Percentiles rank a stretch among this genome's conserved stretches.
phyloP scores from a whole-genome alignment of 2,888 invertebrate species.

The Tortricodes alternella region DNA sequence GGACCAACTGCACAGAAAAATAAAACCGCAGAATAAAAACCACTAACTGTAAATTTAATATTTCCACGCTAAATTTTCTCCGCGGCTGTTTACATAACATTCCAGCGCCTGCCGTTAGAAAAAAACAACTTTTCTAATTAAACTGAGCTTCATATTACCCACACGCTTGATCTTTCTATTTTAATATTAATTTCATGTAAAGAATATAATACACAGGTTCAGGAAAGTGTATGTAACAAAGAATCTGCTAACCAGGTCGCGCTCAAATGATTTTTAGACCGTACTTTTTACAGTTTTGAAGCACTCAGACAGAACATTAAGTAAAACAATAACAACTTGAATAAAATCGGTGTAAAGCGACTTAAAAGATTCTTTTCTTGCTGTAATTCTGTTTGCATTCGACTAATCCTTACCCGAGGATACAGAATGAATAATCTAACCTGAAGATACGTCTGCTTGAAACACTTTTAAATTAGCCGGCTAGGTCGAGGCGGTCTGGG shows the following conservation, averaged over 20 bases:
- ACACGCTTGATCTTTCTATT: slow-evolving; percentile 3
- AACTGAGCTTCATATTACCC: slow-evolving; percentile 13
- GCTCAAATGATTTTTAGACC: neutral
- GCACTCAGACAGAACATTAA: neutral
- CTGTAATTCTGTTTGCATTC: no score
- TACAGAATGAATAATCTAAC: no score
- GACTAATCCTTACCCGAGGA: no score
- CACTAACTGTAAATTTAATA: slow-evolving; percentile 9
- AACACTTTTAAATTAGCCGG: no score
- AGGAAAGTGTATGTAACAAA: neutral
- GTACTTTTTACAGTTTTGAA: neutral
- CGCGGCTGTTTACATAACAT: slow-evolving; percentile 12
- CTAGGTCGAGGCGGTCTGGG: no score
- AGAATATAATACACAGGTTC: no score
- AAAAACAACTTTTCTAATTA: slow-evolving; percentile 21
- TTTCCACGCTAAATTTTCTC: slow-evolving; percentile 1
- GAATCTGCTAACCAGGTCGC: neutral
- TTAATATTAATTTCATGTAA: neutral
- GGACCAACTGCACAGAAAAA: no score
- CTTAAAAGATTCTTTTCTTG: no score
- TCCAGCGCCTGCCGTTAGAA: slow-evolving; percentile 5
- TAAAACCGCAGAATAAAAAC: neutral
- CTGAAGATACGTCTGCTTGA: no score
- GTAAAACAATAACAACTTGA: no score
- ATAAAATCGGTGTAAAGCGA: no score